Conservation (phyloP, 92 coral and sea anemone species). For the Zoanthus gigantus region DNA sequence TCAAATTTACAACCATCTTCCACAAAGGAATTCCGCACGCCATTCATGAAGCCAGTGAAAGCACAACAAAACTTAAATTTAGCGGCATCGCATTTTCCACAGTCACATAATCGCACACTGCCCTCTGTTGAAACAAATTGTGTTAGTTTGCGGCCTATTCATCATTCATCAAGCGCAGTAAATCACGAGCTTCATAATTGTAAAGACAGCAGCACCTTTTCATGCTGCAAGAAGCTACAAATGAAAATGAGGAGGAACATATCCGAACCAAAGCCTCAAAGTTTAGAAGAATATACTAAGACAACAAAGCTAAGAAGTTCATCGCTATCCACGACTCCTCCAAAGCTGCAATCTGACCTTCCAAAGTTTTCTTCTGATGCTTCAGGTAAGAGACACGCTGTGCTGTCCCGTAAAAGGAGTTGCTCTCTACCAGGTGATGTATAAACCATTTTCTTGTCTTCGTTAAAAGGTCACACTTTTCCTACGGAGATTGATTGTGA, state of each 20-base stretch:
- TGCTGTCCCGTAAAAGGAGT: slow-evolving; percentile 25
- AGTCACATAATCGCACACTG: neutral
- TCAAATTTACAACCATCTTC: slow-evolving; percentile 4
- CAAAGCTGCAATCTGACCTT: neutral
- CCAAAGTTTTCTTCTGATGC: neutral
- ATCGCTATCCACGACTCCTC: neutral
- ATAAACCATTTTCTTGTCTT: neutral
- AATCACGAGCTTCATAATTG: neutral
- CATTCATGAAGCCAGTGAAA: slow-evolving; percentile 21
- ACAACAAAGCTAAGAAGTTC: neutral
- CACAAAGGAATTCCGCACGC: slow-evolving; percentile 1
- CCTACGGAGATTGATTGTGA: no score
- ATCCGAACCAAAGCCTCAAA: neutral
- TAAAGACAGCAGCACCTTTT: neutral
- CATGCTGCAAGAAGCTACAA: neutral
- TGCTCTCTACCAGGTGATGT: slow-evolving; percentile 25
- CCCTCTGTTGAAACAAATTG: slow-evolving; percentile 1
- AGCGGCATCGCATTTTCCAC: slow-evolving; percentile 20
- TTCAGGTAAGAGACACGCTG: neutral
- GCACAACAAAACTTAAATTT: slow-evolving; percentile 8
- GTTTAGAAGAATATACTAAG: neutral
- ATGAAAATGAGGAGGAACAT: neutral
- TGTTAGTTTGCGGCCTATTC: neutral
- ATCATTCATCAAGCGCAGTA: neutral
- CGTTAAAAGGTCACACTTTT: neutral